Base-by-base conservation (phyloP, 2,888 invertebrate genomes). In the Heliconius charithonia region DNA sequence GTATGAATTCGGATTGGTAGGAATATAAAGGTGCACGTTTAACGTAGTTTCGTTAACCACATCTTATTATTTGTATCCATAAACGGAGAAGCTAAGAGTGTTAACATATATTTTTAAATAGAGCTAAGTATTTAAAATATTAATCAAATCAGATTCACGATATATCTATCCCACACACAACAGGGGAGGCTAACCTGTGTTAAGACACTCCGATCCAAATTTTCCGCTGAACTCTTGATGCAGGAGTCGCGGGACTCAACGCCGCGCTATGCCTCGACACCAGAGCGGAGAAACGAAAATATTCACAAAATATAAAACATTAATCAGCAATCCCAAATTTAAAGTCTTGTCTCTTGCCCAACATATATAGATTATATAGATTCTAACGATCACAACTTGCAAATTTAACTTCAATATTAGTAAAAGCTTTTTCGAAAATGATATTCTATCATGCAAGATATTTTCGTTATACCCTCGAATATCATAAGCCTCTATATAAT, bases 401-500 rank as follows among this genome's bases (percentile, higher is more conserved):
- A 29, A 59, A n/a, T 32, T 25, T 59, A 10, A 32, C 37, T 59
- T 51, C 29, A 10, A 51, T 70, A 37, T n/a, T 45, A 69, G n/a
- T n/a, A 32, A 32, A 45, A 9, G 51, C 32, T 56, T 59, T 32
- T 25, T 72, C 32, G n/a, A 59, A 41, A 74, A 27, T 25, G 66
- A 41, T 32, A 73, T 71, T 29, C 59, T 59, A n/a, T 37, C 27
- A 25, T 45, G 41, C 83, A 86, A 86, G 86, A 84, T 74, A 85
- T 83, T 81, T 84, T 83, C 85, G 87, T 90, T 88, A 87, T 86
- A 84, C 84, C 78, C 82, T 82, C 83, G 83, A 85, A 84, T 83
- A 83, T 86, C 88, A 86, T 90, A 91, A 91, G 91, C 90, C 87
- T 88, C 89, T 89, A 90, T 91, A 89, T 91, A 91, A 93, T 92